These are phyloP conservation scores for Netelia fuscicornis DNA, from an alignment of 2,888 invertebrate genomes.

Conservation along the genomic window DNA sequence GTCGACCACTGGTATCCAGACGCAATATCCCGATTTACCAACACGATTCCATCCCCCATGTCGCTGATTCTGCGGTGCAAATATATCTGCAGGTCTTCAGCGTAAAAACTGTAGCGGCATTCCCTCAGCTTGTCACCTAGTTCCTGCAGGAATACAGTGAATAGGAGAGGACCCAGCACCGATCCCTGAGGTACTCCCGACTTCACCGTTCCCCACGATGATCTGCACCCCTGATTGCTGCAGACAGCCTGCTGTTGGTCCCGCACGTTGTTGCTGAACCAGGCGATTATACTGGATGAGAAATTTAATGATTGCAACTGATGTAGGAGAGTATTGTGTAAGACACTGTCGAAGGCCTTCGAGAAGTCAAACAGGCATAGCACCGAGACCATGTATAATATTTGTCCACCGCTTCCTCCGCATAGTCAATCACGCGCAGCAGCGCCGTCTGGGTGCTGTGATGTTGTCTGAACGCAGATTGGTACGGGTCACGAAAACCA, in stretches of 20 bases:
- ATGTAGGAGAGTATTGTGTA: background rate
- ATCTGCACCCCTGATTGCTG: background rate
- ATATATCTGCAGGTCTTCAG: too few species aligned
- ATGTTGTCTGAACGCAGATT: constrained; percentile 74
- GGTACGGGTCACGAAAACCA: constrained; percentile 69
- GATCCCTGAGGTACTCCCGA: too few species aligned
- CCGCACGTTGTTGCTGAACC: background rate
- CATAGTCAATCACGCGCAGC: constrained; percentile 71
- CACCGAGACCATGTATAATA: constrained; percentile 41
- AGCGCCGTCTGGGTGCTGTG: constrained; percentile 74
- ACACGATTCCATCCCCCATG: too few species aligned
- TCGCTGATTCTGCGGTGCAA: too few species aligned
- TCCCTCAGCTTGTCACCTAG: too few species aligned
- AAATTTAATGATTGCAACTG: background rate
- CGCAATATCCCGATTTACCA: too few species aligned
- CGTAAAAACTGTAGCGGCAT: too few species aligned
- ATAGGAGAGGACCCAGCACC: too few species aligned
- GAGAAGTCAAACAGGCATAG: constrained; percentile 17
- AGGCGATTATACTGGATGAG: background rate
- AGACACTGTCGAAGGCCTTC: constrained; percentile 8
- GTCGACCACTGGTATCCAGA: too few species aligned
- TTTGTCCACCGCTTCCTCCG: constrained; percentile 70
- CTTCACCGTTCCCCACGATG: background rate
- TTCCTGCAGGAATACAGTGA: too few species aligned
- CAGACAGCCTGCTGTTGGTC: background rate